Evolutionary conservation across 2,888 invertebrate genomes (phyloP).

Genomic region (Pinctada fucata): DNA sequence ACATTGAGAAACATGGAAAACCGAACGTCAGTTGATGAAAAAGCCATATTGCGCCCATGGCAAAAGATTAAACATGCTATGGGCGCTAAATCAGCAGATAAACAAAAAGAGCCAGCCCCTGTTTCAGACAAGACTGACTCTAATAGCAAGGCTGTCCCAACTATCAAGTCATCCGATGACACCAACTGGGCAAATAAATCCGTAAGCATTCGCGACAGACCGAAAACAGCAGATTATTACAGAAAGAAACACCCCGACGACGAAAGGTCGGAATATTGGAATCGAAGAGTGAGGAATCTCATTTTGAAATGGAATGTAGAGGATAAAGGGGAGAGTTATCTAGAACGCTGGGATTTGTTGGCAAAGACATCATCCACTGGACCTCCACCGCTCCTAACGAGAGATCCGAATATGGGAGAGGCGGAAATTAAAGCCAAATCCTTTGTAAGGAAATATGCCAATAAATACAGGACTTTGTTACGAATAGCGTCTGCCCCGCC

Average conservation of each 20-base stretch:
- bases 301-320: constrained; percentile 35
- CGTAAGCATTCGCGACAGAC: constrained; percentile 1
- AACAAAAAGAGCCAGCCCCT: background rate
- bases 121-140: background rate
- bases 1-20: background rate
- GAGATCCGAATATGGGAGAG: constrained; percentile 11
- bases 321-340: constrained; percentile 26
- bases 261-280: constrained; percentile 36
- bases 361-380: background rate
- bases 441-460: constrained; percentile 33
- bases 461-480: constrained; percentile 29
- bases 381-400: constrained; percentile 6
- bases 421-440: constrained; percentile 19
- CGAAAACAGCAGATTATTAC: constrained; percentile 37
- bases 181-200: background rate
- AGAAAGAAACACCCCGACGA: constrained; percentile 30
- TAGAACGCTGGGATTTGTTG: background rate
- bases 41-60: background rate
- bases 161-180: background rate
- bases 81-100: background rate
- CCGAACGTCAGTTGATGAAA: background rate
- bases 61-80: background rate
- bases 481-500: constrained; percentile 11
- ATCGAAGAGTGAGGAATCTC: constrained; percentile 16
- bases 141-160: background rate